Percentiles rank a stretch among this genome's conserved stretches.
These are phyloP conservation scores for Ammodytes dubius DNA, from an alignment of 2,113 vertebrate species.

Conservation along the genomic window DNA sequence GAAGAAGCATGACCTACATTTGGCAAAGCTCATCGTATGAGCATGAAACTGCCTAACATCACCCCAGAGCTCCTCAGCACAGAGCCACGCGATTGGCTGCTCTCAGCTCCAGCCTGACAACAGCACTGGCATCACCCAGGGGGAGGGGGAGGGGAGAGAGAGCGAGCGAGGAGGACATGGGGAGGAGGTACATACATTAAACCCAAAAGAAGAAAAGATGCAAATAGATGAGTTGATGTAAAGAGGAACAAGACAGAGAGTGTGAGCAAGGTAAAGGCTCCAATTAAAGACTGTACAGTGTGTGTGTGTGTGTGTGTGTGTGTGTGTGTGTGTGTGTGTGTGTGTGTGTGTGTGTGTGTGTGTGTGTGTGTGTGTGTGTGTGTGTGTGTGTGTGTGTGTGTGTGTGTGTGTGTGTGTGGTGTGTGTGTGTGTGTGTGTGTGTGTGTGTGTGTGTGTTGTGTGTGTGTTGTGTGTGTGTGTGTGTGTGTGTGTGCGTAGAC, in stretches of 20 bases:
- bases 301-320: conserved; percentile 20
- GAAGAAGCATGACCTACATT: conserved; percentile 86
- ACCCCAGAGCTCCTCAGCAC: conserved; percentile 80
- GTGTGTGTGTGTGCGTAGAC: too few species aligned
- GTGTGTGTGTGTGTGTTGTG: not conserved
- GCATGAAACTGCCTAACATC: conserved; percentile 86
- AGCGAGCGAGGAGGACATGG: conserved; percentile 55
- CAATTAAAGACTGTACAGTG: conserved; percentile 37
- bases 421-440: conserved; percentile 12
- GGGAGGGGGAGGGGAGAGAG: conserved; percentile 66
- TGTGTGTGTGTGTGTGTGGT: conserved; percentile 22
- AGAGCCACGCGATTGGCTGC: conserved; percentile 80
- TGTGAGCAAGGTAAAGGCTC: conserved; percentile 25
- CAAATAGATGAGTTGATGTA: conserved; percentile 54
- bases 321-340: conserved; percentile 5
- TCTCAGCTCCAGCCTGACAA: conserved; percentile 79
- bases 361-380: too few species aligned
- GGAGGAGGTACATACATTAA: conserved; percentile 74
- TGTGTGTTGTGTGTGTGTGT: too few species aligned
- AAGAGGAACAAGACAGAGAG: conserved; percentile 8
- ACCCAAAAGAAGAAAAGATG: conserved; percentile 62
- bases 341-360: not conserved
- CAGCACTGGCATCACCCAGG: conserved; percentile 81
- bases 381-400: too few species aligned
- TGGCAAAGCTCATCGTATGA: conserved; percentile 82